Evolutionary conservation across 2,797 vertebrate genomes (phyloP).

Genomic region (Denticeps clupeoides): DNA sequence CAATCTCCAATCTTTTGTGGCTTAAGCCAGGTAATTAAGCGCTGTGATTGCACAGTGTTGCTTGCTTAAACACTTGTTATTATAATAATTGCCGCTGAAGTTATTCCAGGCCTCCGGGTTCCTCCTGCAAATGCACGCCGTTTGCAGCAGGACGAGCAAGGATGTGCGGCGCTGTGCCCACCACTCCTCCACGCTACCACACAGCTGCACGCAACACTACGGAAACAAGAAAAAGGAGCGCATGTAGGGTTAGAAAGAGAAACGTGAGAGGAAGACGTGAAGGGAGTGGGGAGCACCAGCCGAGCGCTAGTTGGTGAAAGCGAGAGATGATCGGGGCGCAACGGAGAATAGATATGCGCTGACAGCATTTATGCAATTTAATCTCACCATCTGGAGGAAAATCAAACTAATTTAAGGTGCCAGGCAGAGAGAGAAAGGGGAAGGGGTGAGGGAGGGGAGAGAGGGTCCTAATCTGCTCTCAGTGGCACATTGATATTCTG

Average conservation of each 20-base stretch:
- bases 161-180: conserved; percentile 10
- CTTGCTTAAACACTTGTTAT: conserved; percentile 32
- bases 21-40: conserved; percentile 38
- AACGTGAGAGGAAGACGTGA: neutral
- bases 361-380: conserved; percentile 79
- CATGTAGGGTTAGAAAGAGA: neutral
- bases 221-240: neutral
- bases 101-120: conserved; percentile 22
- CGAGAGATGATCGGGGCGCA: neutral
- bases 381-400: conserved; percentile 80
- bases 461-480: conserved; percentile 15
- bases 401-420: conserved; percentile 64
- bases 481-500: conserved; percentile 24
- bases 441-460: too few relatives aligned
- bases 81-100: conserved; percentile 37
- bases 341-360: conserved; percentile 46
- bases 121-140: conserved; percentile 5
- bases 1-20: conserved; percentile 26
- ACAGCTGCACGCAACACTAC: conserved; percentile 54
- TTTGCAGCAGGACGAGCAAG: neutral
- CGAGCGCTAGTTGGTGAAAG: neutral
- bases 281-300: neutral
- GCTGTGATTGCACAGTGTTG: conserved; percentile 32
- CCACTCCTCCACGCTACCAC: conserved; percentile 43
- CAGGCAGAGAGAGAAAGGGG: conserved; percentile 11